Conservation (phyloP, 2,888 invertebrate genomes). For the Drosophila nigricruria region DNA sequence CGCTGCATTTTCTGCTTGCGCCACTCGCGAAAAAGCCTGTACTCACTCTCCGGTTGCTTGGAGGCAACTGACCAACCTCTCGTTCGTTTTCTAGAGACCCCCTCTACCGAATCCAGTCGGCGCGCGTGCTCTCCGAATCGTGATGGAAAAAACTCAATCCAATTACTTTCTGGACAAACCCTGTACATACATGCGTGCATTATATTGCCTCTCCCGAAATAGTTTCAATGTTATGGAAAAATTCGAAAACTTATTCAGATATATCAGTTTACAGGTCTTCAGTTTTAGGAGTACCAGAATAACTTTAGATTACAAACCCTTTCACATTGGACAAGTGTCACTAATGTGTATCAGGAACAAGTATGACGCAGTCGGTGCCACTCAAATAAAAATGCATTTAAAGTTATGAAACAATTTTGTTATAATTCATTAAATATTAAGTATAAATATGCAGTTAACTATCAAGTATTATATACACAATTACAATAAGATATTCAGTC, state of each 20-base stretch:
- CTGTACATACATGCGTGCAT: background rate
- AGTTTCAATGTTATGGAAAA: no score
- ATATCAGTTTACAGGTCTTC: background rate
- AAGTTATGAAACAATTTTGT: slow-evolving; percentile 73
- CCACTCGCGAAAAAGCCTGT: no score
- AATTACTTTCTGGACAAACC: no score
- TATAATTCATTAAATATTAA: slow-evolving; percentile 79
- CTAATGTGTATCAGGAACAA: background rate
- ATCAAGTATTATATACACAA: slow-evolving; percentile 81
- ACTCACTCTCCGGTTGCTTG: no score
- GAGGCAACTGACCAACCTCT: no score
- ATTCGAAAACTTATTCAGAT: no score
- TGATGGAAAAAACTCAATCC: no score
- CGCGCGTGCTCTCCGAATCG: no score
- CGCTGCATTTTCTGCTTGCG: no score
- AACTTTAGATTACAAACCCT: background rate
- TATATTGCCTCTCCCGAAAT: no score
- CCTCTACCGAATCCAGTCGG: no score
- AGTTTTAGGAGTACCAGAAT: background rate
- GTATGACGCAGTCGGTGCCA: background rate
- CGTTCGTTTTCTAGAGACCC: no score
- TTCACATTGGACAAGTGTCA: background rate
- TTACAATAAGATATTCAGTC: slow-evolving; percentile 80
- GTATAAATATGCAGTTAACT: slow-evolving; percentile 79
- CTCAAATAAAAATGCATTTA: slow-evolving; percentile 30